Conservation (phyloP, 2,888 invertebrate species). For the Netelia melanura region DNA sequence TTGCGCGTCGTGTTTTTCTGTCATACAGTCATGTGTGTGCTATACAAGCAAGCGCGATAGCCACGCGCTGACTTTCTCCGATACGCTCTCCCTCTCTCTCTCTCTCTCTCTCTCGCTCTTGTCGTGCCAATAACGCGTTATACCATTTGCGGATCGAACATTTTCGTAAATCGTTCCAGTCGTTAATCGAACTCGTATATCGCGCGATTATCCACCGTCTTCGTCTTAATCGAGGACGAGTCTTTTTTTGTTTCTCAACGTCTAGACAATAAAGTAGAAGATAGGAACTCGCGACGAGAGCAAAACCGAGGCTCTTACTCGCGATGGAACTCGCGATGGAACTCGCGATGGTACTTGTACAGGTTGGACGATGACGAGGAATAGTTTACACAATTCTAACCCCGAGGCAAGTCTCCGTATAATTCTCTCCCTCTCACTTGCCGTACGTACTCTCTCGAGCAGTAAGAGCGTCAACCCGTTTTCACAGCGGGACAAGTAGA, state of each 20-base stretch:
- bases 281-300: background rate
- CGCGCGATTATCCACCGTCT: background rate
- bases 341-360: constrained; percentile 5
- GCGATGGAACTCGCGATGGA: background rate
- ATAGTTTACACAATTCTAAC: constrained; percentile 12
- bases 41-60: background rate
- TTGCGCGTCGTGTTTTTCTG: constrained; percentile 53
- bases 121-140: background rate
- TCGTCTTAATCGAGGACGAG: background rate
- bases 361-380: background rate
- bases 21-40: constrained; percentile 1
- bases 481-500: constrained; percentile 57
- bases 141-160: background rate
- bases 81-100: background rate
- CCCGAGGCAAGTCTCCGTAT: constrained; percentile 57
- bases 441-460: no score
- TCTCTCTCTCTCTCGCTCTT: constrained; percentile 4
- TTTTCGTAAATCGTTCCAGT: background rate
- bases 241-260: background rate
- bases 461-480: constrained; percentile 60
- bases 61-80: background rate
- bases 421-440: constrained; percentile 32
- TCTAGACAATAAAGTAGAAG: background rate
- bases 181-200: constrained; percentile 15
- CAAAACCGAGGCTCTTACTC: background rate